These are phyloP conservation scores for Thera britannica DNA, from an alignment of 2,888 invertebrate genomes.

Conservation along the genomic window DNA sequence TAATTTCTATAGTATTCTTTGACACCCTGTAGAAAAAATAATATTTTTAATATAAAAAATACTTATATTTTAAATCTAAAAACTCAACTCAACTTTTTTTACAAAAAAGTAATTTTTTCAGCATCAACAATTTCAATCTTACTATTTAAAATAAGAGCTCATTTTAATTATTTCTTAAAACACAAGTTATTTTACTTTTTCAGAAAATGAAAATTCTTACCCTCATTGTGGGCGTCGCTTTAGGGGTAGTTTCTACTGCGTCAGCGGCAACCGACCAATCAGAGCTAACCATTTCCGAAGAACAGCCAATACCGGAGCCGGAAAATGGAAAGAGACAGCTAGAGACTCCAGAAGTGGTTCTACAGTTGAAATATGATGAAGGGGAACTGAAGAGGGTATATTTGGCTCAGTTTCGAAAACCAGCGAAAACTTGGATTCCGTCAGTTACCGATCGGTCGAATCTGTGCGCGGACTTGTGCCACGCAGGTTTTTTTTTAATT, in stretches of 20 bases:
- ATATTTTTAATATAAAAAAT: too few species aligned
- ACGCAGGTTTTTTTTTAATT: conserved; percentile 69
- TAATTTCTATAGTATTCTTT: too few species aligned
- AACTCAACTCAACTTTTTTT: too few species aligned
- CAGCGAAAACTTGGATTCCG: conserved; percentile 52
- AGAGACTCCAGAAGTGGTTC: conserved; percentile 72
- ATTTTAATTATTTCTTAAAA: conserved; percentile 18
- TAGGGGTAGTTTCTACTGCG: conserved; percentile 48
- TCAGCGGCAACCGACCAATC: conserved; percentile 58
- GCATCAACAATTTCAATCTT: neutral
- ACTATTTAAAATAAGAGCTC: neutral
- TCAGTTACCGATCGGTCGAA: conserved; percentile 68
- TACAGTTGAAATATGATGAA: conserved; percentile 75
- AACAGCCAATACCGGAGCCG: conserved; percentile 55
- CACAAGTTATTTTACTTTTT: conserved; percentile 30
- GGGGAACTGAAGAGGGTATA: conserved; percentile 81
- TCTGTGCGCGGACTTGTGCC: conserved; percentile 78
- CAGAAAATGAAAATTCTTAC: conserved; percentile 56
- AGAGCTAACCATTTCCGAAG: conserved; percentile 43
- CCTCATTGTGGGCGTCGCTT: conserved; percentile 66
- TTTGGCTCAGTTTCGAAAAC: conserved; percentile 75
- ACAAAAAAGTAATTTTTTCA: too few species aligned
- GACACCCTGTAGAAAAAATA: too few species aligned
- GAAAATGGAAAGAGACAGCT: conserved; percentile 56
- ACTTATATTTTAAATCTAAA: too few species aligned